Evolutionary conservation across 2,888 invertebrate genomes (phyloP), one percentile per base, ranked within the genome.

Genomic region (Dichetophora obliterata): DNA sequence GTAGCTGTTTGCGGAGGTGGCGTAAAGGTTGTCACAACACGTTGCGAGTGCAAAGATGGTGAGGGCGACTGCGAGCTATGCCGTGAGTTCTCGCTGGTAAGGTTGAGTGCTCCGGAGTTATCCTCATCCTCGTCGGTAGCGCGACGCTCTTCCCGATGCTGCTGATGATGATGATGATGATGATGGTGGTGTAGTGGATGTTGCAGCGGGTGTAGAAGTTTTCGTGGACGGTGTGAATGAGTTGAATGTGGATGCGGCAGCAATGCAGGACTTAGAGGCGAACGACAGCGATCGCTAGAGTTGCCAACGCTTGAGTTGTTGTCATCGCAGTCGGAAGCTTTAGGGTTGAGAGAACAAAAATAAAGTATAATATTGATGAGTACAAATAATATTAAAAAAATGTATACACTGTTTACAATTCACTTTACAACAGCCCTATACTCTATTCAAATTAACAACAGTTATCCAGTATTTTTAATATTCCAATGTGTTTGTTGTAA

Each of bases 291-390:
- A 80, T 89, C 89, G 81, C 89, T 89, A 27, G 84, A 86, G 75
- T 87, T 88, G 80, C 87, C 88, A 72, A 84, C 84, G 76, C 88
- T 89, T 11, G 88, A 87, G 72, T 86, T 87, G 75, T 88, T 88
- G 79, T 88, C 90, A 81, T 89, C 90, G 78, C 87, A 87, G 79
- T 89, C 90, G 61, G 88, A 87, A 79, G 86, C 87, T 89, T 77
- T 5, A 82, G 81, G 54, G 70, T 69, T 72, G 37, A 8, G 61
- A 31, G 66, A 68, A 37, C 52, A 19, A 66, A 68, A 16, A 65
- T 69, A 52, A 69, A 37, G 6, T 37, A 34, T 37, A 1, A n/a
- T n/a, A n/a, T n/a, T n/a, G n/a, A n/a, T n/a, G n/a, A n/a, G n/a
- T n/a, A n/a, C n/a, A n/a, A n/a, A n/a, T n/a, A n/a, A n/a, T n/a